Evolutionary conservation across 2,113 vertebrate genomes (phyloP), one percentile per base, ranked within the genome.

Genomic region (Lycaon pictus): DNA sequence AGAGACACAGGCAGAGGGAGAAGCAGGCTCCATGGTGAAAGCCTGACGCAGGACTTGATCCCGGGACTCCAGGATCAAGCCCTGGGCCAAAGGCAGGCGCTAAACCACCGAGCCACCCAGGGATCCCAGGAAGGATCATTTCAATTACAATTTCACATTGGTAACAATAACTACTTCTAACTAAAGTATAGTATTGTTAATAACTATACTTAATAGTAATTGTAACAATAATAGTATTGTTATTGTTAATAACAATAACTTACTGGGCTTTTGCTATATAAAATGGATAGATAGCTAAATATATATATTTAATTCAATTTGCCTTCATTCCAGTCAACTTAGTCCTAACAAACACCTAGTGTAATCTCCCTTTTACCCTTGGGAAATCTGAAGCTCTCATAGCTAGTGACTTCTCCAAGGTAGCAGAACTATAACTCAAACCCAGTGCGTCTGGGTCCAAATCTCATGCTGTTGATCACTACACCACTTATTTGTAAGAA

Each of bases 371-470:
- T 53, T 37, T 85, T 53, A 53, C 17, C 15, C 17, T 63, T 63
- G 37, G 76, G 58, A 60, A 88, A 89, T 60, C 72, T 93, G 63
- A 97, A 43, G 77, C 48, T 29, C 11, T 87, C 2, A 77, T 1
- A 80, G 10, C 27, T 63, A 83, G 13, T 69, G 22, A 95, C 53
- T 95, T 92, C 48, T 90, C 25, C 48, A 88, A 90, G 5, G 2
- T 37, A 84, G 20, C 27, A 96, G 43, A 89, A 92, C 8, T 35
- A 95, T 56, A 95, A 93, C 62, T 55, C 51, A 92, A 35, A 67
- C 12, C 17, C 48, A 89, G 1, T 29, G 79, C 32, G 32, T 76
- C 37, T 37, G 27, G 16, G 8, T 81, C 29, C 48, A 95, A 63
- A 60, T 60, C 8, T 11, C n/a, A 77, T 51, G 11, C 11, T 72